Evolutionary conservation across 1,140 invertebrate species (phyloP).

Genomic region (Drosophila albomicans): DNA sequence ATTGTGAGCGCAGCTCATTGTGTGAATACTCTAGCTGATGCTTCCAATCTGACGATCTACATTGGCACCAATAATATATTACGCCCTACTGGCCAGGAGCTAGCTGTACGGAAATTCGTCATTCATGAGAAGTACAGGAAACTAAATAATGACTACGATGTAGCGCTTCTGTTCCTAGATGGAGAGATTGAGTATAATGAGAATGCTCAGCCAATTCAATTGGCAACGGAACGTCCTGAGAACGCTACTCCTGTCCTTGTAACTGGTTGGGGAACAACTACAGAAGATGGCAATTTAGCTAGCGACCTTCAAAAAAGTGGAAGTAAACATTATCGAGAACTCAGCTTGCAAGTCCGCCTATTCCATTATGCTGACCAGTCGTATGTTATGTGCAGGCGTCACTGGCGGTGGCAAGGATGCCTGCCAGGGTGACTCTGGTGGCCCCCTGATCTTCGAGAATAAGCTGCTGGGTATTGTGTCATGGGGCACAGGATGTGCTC

Average conservation of each 20-base stretch:
- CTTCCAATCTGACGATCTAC: no score
- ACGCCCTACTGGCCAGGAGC: conserved; percentile 36
- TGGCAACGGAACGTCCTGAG: no score
- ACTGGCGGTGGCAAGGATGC: conserved; percentile 85
- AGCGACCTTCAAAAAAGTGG: conserved; percentile 64
- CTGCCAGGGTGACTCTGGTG: conserved; percentile 86
- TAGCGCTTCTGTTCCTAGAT: no score
- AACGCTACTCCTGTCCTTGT: conserved; percentile 42
- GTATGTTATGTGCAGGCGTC: conserved; percentile 87
- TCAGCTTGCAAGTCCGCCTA: conserved; percentile 57
- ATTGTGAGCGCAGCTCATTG: no score
- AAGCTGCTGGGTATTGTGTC: conserved; percentile 27
- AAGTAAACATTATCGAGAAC: conserved; percentile 62
- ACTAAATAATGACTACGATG: no score
- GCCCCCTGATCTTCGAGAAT: conserved; percentile 80
- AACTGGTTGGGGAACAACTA: conserved; percentile 72
- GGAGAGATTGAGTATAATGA: no score
- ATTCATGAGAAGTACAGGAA: no score
- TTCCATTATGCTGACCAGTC: conserved; percentile 81
- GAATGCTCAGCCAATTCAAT: no score
- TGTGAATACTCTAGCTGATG: no score
- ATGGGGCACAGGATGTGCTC: no score
- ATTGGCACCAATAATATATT: conserved; percentile 62
- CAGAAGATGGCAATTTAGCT: conserved; percentile 50
- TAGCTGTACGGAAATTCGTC: conserved; percentile 24